Conservation (phyloP, 2,113 vertebrate genomes). For the Carassius carassius region DNA sequence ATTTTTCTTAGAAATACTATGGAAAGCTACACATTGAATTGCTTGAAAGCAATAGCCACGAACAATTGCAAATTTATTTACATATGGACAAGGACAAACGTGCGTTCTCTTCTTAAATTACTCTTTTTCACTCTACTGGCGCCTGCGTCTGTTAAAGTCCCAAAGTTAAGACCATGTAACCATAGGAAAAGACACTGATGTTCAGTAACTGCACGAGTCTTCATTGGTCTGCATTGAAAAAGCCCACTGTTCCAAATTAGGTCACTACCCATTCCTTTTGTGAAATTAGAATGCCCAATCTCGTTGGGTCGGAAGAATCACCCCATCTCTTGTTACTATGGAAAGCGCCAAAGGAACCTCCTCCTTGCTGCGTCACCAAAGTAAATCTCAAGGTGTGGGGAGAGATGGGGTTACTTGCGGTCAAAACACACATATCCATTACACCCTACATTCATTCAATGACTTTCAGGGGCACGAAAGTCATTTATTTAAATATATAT, state of each 20-base stretch:
- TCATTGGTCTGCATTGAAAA: constrained; percentile 58
- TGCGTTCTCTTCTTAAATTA: constrained; percentile 52
- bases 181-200: constrained; percentile 20
- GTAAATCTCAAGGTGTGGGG: constrained; percentile 66
- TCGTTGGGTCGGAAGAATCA: constrained; percentile 72
- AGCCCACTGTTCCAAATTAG: constrained; percentile 67
- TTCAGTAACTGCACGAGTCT: constrained; percentile 25
- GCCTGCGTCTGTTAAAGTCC: neutral
- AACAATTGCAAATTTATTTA: constrained; percentile 7
- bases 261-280: constrained; percentile 70
- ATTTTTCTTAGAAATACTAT: neutral
- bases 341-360: constrained; percentile 67
- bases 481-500: neutral
- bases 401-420: constrained; percentile 68
- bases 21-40: neutral
- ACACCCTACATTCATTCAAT: constrained; percentile 1
- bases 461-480: neutral
- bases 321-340: constrained; percentile 74
- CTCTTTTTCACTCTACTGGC: constrained; percentile 45
- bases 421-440: constrained; percentile 58
- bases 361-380: constrained; percentile 69
- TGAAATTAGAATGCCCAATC: constrained; percentile 70
- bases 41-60: neutral
- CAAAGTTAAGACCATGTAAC: neutral
- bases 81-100: constrained; percentile 34